A percentile compares a stretch with the other conserved stretches of the same genome.
Evolutionary conservation across 2,797 vertebrate genomes (phyloP).

Genomic region (Rhinella marina): DNA sequence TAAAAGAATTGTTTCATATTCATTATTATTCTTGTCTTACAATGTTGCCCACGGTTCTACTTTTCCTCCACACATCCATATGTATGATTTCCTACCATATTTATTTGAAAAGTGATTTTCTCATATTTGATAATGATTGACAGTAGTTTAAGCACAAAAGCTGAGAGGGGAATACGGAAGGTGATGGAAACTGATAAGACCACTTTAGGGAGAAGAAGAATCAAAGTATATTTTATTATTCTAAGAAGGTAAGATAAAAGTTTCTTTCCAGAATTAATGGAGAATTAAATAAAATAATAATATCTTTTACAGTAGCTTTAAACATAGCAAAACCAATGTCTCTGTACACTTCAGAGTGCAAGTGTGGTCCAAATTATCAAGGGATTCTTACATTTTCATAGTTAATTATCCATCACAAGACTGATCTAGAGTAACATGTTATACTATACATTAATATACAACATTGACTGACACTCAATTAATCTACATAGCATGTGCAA

Average conservation of each 20-base stretch:
- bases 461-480: constrained; percentile 26
- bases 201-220: constrained; percentile 64
- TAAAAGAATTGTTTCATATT: constrained; percentile 20
- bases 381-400: constrained; percentile 18
- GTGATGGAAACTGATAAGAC: constrained; percentile 66
- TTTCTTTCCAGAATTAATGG: constrained; percentile 30
- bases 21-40: constrained; percentile 42
- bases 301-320: constrained; percentile 10
- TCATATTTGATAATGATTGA: constrained; percentile 68
- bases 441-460: not conserved
- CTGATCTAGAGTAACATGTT: constrained; percentile 25
- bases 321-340: not conserved
- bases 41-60: constrained; percentile 12
- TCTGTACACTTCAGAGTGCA: not conserved
- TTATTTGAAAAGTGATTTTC: constrained; percentile 69
- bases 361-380: constrained; percentile 41
- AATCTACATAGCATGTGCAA: constrained; percentile 33
- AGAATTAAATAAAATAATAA: constrained; percentile 27
- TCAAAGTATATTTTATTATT: constrained; percentile 63
- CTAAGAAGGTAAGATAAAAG: constrained; percentile 61
- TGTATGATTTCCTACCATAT: constrained; percentile 67
- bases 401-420: constrained; percentile 24
- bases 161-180: constrained; percentile 70
- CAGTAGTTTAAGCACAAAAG: constrained; percentile 70
- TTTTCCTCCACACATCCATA: constrained; percentile 67